phyloP scores from a whole-genome alignment of 2,113 vertebrate genomes.

The Rhinogobius similis region DNA sequence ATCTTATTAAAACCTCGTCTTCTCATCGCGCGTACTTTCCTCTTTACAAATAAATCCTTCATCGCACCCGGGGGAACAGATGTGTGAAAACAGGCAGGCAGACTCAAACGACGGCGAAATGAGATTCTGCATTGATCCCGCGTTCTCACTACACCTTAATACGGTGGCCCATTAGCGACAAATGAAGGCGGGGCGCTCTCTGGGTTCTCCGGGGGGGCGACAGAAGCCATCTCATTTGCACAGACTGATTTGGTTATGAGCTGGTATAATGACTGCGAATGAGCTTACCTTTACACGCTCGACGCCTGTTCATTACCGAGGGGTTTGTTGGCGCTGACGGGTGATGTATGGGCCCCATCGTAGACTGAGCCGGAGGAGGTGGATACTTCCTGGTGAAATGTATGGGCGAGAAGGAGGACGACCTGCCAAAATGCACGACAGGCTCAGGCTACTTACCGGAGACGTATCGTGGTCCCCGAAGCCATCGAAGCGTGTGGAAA shows the following conservation, averaged over 20 bases:
- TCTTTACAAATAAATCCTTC: constrained; percentile 19
- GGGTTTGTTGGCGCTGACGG: constrained; percentile 55
- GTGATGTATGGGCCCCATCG: constrained; percentile 52
- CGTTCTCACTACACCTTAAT: constrained; percentile 62
- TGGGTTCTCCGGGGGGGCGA: constrained; percentile 50
- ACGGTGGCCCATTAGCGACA: constrained; percentile 58
- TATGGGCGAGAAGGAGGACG: constrained; percentile 24
- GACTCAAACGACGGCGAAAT: constrained; percentile 59
- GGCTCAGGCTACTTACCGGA: constrained; percentile 39
- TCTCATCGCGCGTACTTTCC: constrained; percentile 11
- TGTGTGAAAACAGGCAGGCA: constrained; percentile 63
- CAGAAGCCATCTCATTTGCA: constrained; percentile 66
- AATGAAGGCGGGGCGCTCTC: constrained; percentile 64
- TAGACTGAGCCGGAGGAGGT: constrained; percentile 46
- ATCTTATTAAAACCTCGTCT: constrained; percentile 51
- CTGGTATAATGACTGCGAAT: constrained; percentile 63
- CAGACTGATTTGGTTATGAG: constrained; percentile 66
- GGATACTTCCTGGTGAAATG: constrained; percentile 47
- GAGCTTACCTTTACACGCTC: constrained; percentile 62
- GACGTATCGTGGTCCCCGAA: constrained; percentile 51
- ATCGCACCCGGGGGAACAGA: constrained; percentile 45
- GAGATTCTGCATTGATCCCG: constrained; percentile 49
- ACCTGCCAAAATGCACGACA: constrained; percentile 56
- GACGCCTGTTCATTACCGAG: constrained; percentile 66
- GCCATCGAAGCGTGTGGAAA: constrained; percentile 36